phyloP scores from a whole-genome alignment of 2,797 vertebrate genomes.

The Phaenicophaeus curvirostris region DNA sequence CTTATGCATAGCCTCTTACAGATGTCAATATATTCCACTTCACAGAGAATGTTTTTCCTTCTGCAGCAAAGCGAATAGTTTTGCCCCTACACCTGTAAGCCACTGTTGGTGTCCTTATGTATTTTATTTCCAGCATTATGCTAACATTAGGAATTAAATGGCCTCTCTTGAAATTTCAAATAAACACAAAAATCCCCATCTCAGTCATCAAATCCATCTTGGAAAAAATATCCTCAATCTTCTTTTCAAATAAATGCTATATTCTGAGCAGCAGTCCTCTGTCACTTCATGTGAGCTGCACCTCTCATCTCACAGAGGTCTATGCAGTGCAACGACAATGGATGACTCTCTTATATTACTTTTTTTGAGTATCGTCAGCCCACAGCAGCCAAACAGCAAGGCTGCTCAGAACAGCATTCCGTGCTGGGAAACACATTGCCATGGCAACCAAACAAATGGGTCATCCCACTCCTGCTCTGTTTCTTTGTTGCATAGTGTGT shows the following conservation, averaged over 20 bases:
- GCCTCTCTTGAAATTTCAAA: neutral
- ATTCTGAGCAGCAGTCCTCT: neutral
- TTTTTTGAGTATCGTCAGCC: neutral
- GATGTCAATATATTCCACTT: neutral
- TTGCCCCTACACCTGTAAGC: neutral
- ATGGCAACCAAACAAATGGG: slow-evolving; percentile 67
- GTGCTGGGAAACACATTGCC: neutral
- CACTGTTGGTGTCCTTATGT: neutral
- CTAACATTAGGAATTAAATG: neutral
- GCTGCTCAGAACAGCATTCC: neutral
- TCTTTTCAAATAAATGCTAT: neutral
- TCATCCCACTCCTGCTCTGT: neutral
- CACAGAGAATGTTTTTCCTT: neutral
- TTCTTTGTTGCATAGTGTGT: neutral
- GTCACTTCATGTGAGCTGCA: neutral
- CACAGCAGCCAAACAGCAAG: slow-evolving; percentile 9
- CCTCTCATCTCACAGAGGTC: neutral
- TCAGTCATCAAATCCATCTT: neutral
- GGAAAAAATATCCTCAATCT: neutral
- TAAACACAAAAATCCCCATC: neutral
- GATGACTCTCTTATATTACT: rapidly evolving
- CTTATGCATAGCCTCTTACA: neutral
- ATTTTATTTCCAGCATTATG: neutral
- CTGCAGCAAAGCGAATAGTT: neutral
- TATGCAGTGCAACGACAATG: neutral